Evolutionary conservation across 1,140 invertebrate species (phyloP).

Genomic region (Bombus consobrinus): DNA sequence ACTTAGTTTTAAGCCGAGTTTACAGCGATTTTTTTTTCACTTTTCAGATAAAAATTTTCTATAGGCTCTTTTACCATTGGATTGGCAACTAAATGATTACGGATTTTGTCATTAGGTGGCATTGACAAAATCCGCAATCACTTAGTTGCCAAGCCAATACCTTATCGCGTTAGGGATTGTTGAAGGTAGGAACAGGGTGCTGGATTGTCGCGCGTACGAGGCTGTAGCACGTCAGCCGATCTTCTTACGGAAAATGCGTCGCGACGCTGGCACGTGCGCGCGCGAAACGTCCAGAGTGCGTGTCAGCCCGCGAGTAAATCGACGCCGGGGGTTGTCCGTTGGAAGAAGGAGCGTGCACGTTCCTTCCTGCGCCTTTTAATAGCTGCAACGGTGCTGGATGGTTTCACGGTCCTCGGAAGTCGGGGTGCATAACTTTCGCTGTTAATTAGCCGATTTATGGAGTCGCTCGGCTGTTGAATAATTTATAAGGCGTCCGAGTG

Average conservation of each 20-base stretch:
- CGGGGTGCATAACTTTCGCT: slow-evolving; percentile 18
- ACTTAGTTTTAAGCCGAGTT: too few relatives aligned
- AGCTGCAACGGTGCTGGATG: neutral
- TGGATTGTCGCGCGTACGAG: neutral
- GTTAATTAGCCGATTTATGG: slow-evolving; percentile 35
- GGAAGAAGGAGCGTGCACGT: neutral
- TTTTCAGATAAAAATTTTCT: too few relatives aligned
- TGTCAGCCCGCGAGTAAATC: neutral
- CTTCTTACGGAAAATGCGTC: neutral
- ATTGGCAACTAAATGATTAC: too few relatives aligned
- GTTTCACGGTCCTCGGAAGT: neutral
- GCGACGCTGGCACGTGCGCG: neutral
- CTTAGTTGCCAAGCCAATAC: too few relatives aligned
- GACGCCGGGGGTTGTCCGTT: neutral
- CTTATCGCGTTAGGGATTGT: neutral
- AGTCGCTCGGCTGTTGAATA: neutral
- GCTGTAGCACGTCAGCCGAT: neutral
- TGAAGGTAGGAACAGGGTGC: neutral
- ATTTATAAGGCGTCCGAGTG: neutral
- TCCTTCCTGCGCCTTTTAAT: slow-evolving; percentile 4
- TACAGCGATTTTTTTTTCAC: too few relatives aligned
- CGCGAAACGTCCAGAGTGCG: neutral
- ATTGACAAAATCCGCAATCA: too few relatives aligned
- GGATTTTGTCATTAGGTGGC: too few relatives aligned
- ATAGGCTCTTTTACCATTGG: too few relatives aligned